A percentile compares a stretch with the other conserved stretches of the same genome.
Conservation (phyloP, 2,797 vertebrate genomes). For the Moxostoma hubbsi region DNA sequence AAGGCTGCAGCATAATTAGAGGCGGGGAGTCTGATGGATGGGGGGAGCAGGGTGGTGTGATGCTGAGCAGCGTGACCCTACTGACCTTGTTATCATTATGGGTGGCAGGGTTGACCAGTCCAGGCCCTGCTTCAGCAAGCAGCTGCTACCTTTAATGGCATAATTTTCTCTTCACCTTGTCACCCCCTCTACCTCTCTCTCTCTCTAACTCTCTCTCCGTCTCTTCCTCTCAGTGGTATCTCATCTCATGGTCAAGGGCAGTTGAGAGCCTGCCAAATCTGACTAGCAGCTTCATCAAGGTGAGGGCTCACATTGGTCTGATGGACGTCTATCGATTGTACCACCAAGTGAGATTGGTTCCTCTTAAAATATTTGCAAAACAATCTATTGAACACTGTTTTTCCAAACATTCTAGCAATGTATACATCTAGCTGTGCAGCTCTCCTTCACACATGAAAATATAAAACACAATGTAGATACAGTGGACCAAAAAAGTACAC, state of each 20-base stretch:
- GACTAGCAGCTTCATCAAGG: constrained; percentile 41
- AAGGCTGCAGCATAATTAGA: constrained; percentile 61
- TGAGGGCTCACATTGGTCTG: constrained; percentile 25
- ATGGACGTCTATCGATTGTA: constrained; percentile 16
- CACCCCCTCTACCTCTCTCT: constrained; percentile 50
- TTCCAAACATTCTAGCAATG: background rate
- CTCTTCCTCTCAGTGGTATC: constrained; percentile 11
- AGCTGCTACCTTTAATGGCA: constrained; percentile 64
- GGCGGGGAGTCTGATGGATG: constrained; percentile 57
- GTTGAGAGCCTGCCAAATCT: constrained; percentile 42
- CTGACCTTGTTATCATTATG: constrained; percentile 72
- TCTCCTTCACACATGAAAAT: background rate
- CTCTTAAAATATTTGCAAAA: background rate
- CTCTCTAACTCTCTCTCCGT: background rate
- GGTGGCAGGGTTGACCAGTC: constrained; percentile 58
- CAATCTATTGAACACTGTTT: background rate
- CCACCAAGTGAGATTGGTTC: constrained; percentile 1
- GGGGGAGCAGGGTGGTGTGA: constrained; percentile 56
- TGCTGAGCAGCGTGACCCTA: constrained; percentile 59
- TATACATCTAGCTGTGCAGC: background rate
- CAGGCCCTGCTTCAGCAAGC: constrained; percentile 65
- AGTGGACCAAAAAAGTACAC: no score
- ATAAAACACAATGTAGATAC: background rate
- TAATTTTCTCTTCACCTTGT: constrained; percentile 65
- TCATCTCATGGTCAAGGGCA: constrained; percentile 57